These are phyloP conservation scores for Himalopsyche anomala DNA, from an alignment of 2,888 invertebrate species.

Conservation along the genomic window DNA sequence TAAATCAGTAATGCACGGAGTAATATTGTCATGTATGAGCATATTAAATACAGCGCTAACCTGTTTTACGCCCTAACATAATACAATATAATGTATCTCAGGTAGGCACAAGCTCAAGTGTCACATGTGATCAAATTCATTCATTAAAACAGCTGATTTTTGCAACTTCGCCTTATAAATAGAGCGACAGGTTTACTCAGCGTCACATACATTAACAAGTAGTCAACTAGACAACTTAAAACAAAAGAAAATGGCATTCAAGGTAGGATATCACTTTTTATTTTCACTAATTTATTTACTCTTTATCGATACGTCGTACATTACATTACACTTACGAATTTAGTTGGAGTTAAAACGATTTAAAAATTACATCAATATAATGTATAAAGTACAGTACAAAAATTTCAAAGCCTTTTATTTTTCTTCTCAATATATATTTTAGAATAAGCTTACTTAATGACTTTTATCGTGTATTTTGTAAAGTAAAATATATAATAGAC, in stretches of 20 bases:
- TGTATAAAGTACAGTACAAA: too few relatives aligned
- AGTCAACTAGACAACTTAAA: not conserved
- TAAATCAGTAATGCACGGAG: slow-evolving; percentile 34
- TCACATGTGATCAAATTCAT: slow-evolving; percentile 42
- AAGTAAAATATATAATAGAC: too few relatives aligned
- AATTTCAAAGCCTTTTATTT: too few relatives aligned
- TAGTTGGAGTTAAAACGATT: too few relatives aligned
- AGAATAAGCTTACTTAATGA: too few relatives aligned
- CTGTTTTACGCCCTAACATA: slow-evolving; percentile 15
- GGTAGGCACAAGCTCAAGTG: slow-evolving; percentile 22
- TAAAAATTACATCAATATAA: too few relatives aligned
- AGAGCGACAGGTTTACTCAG: slow-evolving; percentile 23
- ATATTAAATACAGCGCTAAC: not conserved
- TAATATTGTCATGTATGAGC: slow-evolving; percentile 2
- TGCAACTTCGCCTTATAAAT: slow-evolving; percentile 39
- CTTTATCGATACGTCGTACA: too few relatives aligned
- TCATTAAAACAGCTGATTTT: slow-evolving; percentile 45
- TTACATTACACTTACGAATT: too few relatives aligned
- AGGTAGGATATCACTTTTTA: not conserved
- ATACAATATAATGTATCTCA: not conserved
- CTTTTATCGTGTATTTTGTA: too few relatives aligned
- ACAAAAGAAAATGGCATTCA: slow-evolving; percentile 33
- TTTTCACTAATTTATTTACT: too few relatives aligned
- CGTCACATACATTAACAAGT: slow-evolving; percentile 9
- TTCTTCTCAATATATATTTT: too few relatives aligned